phyloP scores from a whole-genome alignment of 2,113 vertebrate genomes.

The Stigmatopora nigra region DNA sequence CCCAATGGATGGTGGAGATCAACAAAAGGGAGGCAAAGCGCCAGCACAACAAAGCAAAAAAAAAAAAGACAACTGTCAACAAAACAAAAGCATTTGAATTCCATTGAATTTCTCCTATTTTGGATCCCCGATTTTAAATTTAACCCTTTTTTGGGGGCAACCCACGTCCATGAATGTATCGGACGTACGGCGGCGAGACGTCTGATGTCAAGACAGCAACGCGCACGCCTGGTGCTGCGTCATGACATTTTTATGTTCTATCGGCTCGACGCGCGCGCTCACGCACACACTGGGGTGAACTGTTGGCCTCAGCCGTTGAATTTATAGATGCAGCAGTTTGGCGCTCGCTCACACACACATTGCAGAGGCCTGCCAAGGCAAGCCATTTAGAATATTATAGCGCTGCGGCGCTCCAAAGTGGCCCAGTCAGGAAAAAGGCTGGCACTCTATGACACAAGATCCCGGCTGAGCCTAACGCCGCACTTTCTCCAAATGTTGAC shows the following conservation, averaged over 20 bases:
- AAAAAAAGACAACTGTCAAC: too few relatives aligned
- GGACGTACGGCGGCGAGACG: background rate
- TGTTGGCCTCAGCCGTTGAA: slow-evolving; percentile 16
- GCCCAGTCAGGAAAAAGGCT: slow-evolving; percentile 5
- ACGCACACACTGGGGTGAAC: background rate
- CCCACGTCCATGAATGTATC: too few relatives aligned
- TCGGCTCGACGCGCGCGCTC: background rate
- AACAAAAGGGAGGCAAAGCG: background rate
- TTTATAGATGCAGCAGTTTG: slow-evolving; percentile 52
- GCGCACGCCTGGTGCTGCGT: background rate
- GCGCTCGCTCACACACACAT: slow-evolving; percentile 11
- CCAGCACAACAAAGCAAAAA: too few relatives aligned
- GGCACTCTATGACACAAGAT: background rate
- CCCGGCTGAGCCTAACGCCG: background rate
- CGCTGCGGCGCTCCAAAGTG: slow-evolving; percentile 18
- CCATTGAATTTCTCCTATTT: too few relatives aligned
- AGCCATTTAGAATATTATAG: slow-evolving; percentile 46
- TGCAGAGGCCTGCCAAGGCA: slow-evolving; percentile 24
- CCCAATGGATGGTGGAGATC: background rate
- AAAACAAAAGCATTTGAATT: too few relatives aligned
- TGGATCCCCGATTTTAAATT: too few relatives aligned
- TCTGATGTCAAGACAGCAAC: background rate
- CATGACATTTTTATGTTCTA: background rate
- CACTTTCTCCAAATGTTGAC: background rate
- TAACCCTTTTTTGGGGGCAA: too few relatives aligned